A percentile compares a stretch with the other conserved stretches of the same genome.
Conservation (phyloP, 2,113 vertebrate species). For the Emydocephalus ijimae region DNA sequence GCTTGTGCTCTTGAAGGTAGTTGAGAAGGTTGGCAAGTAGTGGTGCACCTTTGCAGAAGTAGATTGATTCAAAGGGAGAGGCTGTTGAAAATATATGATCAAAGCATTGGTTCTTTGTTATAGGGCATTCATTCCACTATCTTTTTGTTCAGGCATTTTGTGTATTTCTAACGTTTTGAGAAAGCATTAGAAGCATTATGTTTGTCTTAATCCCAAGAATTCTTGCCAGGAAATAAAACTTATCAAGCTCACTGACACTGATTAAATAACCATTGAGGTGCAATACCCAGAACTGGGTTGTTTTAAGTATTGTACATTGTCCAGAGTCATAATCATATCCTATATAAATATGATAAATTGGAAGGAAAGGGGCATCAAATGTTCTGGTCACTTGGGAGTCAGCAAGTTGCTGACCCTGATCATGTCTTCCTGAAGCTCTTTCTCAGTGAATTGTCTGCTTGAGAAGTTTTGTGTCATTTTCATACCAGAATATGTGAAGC, state of each 20-base stretch:
- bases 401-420: not conserved
- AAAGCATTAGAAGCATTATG: not conserved
- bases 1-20: not conserved
- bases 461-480: not conserved
- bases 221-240: not conserved
- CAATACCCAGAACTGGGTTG: not conserved
- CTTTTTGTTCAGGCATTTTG: not conserved
- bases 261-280: not conserved
- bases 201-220: not conserved
- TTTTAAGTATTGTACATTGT: not conserved
- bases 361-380: not conserved
- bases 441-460: not conserved
- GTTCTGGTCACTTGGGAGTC: not conserved
- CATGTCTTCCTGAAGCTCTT: not conserved
- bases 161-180: not conserved
- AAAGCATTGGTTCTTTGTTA: not conserved
- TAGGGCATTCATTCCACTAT: not conserved
- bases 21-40: not conserved
- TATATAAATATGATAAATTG: not conserved
- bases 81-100: not conserved
- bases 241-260: not conserved
- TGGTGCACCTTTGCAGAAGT: not conserved
- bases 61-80: not conserved
- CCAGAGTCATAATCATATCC: not conserved
- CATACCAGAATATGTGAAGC: not conserved